phyloP scores from a whole-genome alignment of 2,888 invertebrate genomes.

The Xanthorhoe spadicearia region DNA sequence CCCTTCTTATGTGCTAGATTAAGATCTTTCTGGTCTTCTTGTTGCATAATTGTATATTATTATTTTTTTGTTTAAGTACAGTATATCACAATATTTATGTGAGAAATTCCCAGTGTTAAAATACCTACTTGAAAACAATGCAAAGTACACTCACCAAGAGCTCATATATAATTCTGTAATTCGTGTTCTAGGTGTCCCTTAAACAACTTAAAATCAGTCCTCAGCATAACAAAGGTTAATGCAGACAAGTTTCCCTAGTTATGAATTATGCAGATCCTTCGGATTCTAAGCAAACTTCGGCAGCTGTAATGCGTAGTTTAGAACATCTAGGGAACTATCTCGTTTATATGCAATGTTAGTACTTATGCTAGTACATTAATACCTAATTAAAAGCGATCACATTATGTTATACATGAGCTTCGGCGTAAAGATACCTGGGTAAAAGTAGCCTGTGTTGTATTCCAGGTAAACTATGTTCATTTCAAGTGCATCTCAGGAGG shows the following conservation, averaged over 20 bases:
- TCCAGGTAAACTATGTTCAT: no score
- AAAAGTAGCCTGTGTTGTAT: no score
- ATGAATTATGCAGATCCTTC: conserved; percentile 55
- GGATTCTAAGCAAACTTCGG: conserved; percentile 53
- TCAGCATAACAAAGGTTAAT: conserved; percentile 27
- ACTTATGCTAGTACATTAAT: not conserved
- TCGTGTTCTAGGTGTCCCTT: conserved; percentile 8
- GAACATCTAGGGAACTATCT: conserved; percentile 26
- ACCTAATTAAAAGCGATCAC: not conserved
- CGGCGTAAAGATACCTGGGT: no score
- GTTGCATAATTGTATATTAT: no score
- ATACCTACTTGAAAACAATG: not conserved
- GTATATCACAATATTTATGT: no score
- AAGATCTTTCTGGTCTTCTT: no score
- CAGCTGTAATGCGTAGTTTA: conserved; percentile 38
- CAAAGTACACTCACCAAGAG: not conserved
- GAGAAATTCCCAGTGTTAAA: no score
- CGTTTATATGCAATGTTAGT: conserved; percentile 8
- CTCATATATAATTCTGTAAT: not conserved
- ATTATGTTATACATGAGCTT: not conserved
- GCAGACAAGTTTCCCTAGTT: conserved; percentile 41
- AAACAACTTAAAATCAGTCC: conserved; percentile 24
- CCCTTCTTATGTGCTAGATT: no score
- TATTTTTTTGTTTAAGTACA: no score
- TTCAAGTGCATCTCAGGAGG: no score